A percentile compares a stretch with the other conserved stretches of the same genome.
phyloP scores from a whole-genome alignment of 1,140 invertebrate species.

The Drosophila sp. region DNA sequence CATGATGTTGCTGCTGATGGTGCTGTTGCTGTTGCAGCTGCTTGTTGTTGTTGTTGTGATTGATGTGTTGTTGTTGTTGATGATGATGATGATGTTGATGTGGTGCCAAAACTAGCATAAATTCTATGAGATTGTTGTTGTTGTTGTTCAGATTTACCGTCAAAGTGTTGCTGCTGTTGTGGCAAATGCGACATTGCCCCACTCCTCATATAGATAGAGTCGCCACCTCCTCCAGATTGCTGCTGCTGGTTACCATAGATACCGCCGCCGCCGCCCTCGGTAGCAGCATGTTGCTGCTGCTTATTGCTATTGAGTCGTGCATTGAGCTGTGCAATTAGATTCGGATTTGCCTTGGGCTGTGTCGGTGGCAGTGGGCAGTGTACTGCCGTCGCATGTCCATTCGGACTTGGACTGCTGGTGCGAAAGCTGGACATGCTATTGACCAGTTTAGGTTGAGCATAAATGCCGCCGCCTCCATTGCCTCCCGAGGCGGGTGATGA shows the following conservation, averaged over 20 bases:
- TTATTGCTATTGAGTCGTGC: slow-evolving; percentile 77
- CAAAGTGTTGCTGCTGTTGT: slow-evolving; percentile 81
- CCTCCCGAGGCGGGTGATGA: slow-evolving; percentile 69
- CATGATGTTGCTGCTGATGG: slow-evolving; percentile 24
- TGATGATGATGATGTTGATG: slow-evolving; percentile 56
- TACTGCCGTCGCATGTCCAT: slow-evolving; percentile 57
- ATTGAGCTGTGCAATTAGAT: slow-evolving; percentile 82
- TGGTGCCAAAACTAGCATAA: slow-evolving; percentile 79
- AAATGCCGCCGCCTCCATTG: slow-evolving; percentile 63
- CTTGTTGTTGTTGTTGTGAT: background rate
- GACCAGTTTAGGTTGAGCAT: slow-evolving; percentile 80
- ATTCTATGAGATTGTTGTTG: slow-evolving; percentile 74
- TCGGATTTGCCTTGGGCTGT: slow-evolving; percentile 81
- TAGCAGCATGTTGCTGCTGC: slow-evolving; percentile 49
- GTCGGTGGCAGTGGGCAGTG: slow-evolving; percentile 61
- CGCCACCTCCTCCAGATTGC: slow-evolving; percentile 38
- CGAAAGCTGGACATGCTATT: slow-evolving; percentile 82
- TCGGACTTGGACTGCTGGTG: slow-evolving; percentile 72
- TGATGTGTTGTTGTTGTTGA: slow-evolving; percentile 19
- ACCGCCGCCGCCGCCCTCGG: slow-evolving; percentile 37
- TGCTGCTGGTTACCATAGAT: slow-evolving; percentile 69
- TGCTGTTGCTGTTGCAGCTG: slow-evolving; percentile 35
- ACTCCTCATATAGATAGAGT: slow-evolving; percentile 65
- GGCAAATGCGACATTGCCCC: slow-evolving; percentile 67
- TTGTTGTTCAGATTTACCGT: slow-evolving; percentile 79